phyloP scores from a whole-genome alignment of 2,113 vertebrate genomes.

The Catagonus wagneri region DNA sequence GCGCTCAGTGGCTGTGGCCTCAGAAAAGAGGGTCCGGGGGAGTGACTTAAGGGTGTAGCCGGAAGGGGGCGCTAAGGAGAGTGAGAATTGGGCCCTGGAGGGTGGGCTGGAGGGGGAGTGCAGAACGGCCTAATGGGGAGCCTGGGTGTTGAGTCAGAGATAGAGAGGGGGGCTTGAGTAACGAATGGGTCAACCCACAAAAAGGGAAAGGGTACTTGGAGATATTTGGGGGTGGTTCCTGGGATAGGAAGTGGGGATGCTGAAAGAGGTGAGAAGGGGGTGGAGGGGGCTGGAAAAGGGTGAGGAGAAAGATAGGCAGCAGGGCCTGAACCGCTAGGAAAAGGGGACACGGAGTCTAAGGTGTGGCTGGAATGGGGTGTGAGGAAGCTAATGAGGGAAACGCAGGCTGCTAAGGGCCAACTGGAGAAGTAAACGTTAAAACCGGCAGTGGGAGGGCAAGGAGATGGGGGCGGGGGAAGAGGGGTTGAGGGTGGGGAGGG shows the following conservation, averaged over 20 bases:
- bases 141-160: not conserved
- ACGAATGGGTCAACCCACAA: not conserved
- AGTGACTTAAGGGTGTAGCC: not conserved
- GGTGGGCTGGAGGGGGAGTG: not conserved
- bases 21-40: not conserved
- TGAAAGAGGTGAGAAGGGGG: not conserved
- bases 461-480: not conserved
- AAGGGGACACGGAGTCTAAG: not conserved
- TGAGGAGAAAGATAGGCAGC: not conserved
- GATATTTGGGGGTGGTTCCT: not conserved
- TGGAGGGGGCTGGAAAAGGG: not conserved
- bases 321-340: not conserved
- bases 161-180: not conserved
- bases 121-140: not conserved
- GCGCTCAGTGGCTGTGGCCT: not conserved
- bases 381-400: not conserved
- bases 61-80: slow-evolving; percentile 21
- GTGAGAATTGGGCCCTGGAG: not conserved
- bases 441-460: not conserved
- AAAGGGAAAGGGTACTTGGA: not conserved
- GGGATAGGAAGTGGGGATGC: not conserved
- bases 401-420: not conserved
- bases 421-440: not conserved
- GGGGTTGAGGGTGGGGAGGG: not conserved
- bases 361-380: not conserved